Evolutionary conservation across 2,797 vertebrate genomes (phyloP), one percentile per base, ranked within the genome.

Genomic region (Varecia variegata): DNA sequence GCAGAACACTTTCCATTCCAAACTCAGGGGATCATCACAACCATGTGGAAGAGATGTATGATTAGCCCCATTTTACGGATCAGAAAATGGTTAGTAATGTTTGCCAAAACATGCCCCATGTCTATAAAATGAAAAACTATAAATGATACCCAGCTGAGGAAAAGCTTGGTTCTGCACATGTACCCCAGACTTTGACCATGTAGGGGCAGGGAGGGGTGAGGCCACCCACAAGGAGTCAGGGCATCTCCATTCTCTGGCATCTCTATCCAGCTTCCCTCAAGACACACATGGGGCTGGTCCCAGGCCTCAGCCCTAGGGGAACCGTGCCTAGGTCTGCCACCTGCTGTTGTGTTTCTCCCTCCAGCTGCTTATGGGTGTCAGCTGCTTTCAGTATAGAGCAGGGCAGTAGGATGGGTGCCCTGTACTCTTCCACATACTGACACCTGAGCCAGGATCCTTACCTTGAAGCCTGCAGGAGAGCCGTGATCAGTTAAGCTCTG

Each of bases 91-190:
- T 92, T 30, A 35, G 40, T 50, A 62, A 13, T 95, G 45, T 87
- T 95, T 94, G 50, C 45, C 21, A 58, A 87, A 47, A 94, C 8
- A 60, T 54, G 56, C 27, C 32, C 68, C 6, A 12, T 90, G 32
- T 74, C 68, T 35, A 43, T 89, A 88, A 87, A 87, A 70, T 81
- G 47, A 77, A 88, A 90, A 94, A 81, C 12, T 77, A 12, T 71
- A 73, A 85, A 40, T 30, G 12, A 50, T 90, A 73, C 27, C 12
- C 18, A 85, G 30, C 35, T 93, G 82, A 93, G 62, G 40, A 95
- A 97, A 86, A 90, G 35, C 56, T 18, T 82, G 40, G 5, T 79
- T 74, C 71, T 95, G 11, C 15, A 35, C 38, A 27, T 15, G 0
- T 60, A 45, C 58, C 15, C 25, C 17, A 2, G 20, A 84, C 50